Evolutionary conservation across 2,888 invertebrate genomes (phyloP).

Genomic region (Nomada hirtipes): DNA sequence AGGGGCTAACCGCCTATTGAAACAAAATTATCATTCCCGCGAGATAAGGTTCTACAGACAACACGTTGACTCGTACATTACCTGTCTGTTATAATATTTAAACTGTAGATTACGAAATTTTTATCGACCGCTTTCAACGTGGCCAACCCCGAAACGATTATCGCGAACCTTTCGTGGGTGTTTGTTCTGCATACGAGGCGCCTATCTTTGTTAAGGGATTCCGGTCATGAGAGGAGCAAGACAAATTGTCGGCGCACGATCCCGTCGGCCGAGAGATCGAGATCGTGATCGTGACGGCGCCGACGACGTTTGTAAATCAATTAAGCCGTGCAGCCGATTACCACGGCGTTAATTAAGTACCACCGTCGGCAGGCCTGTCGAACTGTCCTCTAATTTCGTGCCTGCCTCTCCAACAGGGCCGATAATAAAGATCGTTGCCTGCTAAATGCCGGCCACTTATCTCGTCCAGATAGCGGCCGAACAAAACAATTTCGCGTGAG

Average conservation of each 20-base stretch:
- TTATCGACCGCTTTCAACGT: background rate
- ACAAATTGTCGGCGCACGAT: conserved; percentile 73
- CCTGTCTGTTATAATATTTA: background rate
- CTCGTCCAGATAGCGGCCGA: conserved; percentile 40
- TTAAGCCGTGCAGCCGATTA: conserved; percentile 68
- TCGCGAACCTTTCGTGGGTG: background rate
- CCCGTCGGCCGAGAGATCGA: conserved; percentile 62
- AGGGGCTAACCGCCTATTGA: no score
- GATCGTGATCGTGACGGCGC: conserved; percentile 71
- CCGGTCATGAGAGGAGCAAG: conserved; percentile 64
- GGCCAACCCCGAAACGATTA: background rate
- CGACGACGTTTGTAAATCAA: conserved; percentile 75
- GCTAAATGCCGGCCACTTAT: conserved; percentile 45
- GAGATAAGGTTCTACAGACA: no score
- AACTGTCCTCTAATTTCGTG: conserved; percentile 72
- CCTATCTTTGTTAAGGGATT: conserved; percentile 47
- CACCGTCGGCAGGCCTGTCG: conserved; percentile 61
- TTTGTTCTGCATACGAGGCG: conserved; percentile 40
- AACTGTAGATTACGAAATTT: background rate
- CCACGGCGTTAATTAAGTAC: conserved; percentile 71
- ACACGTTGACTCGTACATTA: no score
- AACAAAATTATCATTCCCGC: no score
- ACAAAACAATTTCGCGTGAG: conserved; percentile 31
- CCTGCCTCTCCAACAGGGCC: conserved; percentile 60
- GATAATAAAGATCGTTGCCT: conserved; percentile 63